These are phyloP conservation scores for Lypha dubia DNA, from an alignment of 2,888 invertebrate species.

Conservation along the genomic window DNA sequence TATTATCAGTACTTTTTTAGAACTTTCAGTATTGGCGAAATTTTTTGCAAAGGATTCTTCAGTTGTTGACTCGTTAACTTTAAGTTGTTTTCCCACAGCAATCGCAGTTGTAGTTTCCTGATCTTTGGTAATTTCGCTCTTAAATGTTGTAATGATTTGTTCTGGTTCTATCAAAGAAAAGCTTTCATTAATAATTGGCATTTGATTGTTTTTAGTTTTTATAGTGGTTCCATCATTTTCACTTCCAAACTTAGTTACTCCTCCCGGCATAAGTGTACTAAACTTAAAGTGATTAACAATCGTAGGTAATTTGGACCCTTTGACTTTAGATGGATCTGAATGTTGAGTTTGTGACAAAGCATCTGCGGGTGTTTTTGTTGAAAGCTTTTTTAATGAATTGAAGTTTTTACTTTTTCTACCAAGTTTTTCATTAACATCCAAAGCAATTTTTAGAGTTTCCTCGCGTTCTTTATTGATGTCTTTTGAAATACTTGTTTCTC, in stretches of 20 bases:
- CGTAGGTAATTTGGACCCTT: not conserved
- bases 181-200: not conserved
- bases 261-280: not conserved
- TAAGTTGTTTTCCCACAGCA: conserved; percentile 63
- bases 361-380: not conserved
- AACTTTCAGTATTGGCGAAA: not conserved
- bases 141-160: not conserved
- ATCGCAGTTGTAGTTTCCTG: not conserved
- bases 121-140: not conserved
- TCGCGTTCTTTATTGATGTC: conserved; percentile 1
- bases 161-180: not conserved
- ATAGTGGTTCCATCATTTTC: not conserved
- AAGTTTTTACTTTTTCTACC: conserved; percentile 38
- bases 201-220: not conserved
- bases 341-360: not conserved
- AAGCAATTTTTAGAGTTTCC: conserved; percentile 11
- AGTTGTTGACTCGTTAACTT: conserved; percentile 42
- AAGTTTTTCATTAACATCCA: conserved; percentile 2
- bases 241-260: not conserved
- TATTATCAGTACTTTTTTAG: not conserved
- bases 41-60: not conserved
- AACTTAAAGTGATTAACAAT: not conserved
- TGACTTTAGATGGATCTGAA: not conserved
- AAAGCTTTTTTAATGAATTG: not conserved
- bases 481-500: conserved; percentile 6